Base-by-base conservation (phyloP, 2,113 vertebrate species). In the Sialia sialis region DNA sequence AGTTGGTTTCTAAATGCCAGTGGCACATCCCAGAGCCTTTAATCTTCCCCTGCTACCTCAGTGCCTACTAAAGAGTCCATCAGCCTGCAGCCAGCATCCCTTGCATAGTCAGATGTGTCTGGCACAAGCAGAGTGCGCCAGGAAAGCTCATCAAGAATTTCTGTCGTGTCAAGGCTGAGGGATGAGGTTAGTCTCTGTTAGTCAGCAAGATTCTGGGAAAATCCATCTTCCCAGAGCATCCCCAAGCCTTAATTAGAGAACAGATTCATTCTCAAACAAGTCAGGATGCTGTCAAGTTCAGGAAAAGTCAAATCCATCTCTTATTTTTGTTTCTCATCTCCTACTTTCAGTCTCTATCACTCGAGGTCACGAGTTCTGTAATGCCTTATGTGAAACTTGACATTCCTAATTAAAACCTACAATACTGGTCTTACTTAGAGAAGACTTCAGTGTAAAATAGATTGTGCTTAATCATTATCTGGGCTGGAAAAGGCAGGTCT, bases 291-390 rank as follows among this genome's bases (percentile, higher is more conserved):
- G 55, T 58, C 59, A 80, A 56, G 41, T 54, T 86, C 17, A 16
- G 49, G 36, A 41, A 15, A 70, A 90, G 27, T 56, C 16, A 29
- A 32, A 77, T 81, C 66, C 0, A 23, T 76, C 25, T 69, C 17
- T 46, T 52, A 1, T 10, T 82, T 34, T 67, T 73, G 27, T n/a
- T 84, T 52, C 13, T 54, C 11, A 26, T 4, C 22, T 67, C 56
- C 30, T 67, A 0, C 25, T 83, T 88, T n/a, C 15, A 32, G 39
- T 25, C 9, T 56, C 5, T 21, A 17, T 79, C 3, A 1, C 27
- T 64, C 5, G 9, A 55, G 26, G 7, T 70, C 20, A 8, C 0
- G 0, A 29, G 5, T 62, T 84, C 62, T 67, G 0, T 38, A 32
- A 51, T 0, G 0, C 15, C 16, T 78, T 2, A 4, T 6, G 10